Evolutionary conservation across 2,113 vertebrate species (phyloP).

Genomic region (Urocolius indicus): DNA sequence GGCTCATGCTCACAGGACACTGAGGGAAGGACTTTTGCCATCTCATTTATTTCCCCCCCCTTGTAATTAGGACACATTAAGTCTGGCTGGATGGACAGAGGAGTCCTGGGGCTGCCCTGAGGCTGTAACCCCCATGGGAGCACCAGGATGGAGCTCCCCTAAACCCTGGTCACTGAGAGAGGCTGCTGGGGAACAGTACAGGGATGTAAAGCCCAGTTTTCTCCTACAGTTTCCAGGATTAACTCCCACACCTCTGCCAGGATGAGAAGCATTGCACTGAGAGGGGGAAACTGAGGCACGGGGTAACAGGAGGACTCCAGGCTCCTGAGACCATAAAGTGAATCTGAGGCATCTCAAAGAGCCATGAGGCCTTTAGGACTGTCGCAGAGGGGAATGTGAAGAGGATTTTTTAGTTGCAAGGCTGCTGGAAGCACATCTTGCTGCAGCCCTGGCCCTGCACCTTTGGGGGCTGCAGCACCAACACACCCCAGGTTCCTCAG

Average conservation of each 20-base stretch:
- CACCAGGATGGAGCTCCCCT: not conserved
- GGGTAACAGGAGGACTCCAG: rapidly evolving
- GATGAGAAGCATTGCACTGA: not conserved
- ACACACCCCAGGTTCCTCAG: not conserved
- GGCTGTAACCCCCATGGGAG: rapidly evolving
- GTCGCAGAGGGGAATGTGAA: not conserved
- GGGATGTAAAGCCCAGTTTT: not conserved
- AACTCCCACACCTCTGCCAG: not conserved
- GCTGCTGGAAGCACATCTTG: not conserved
- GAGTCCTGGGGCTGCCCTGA: not conserved
- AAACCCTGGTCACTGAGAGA: not conserved
- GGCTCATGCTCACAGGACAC: rapidly evolving
- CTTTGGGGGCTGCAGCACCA: rapidly evolving
- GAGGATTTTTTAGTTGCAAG: not conserved
- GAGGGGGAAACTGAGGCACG: not conserved
- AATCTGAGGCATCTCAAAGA: not conserved
- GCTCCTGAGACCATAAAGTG: rapidly evolving
- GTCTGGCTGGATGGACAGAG: not conserved
- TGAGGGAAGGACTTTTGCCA: not conserved
- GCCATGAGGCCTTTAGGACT: not conserved
- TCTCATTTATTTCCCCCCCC: not conserved
- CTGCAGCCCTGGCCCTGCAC: not conserved
- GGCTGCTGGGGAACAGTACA: rapidly evolving
- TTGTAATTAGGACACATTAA: not conserved
- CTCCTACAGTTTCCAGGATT: not conserved